Conservation (phyloP, 92 coral and sea anemone species). For the Zoanthus gigantus region DNA sequence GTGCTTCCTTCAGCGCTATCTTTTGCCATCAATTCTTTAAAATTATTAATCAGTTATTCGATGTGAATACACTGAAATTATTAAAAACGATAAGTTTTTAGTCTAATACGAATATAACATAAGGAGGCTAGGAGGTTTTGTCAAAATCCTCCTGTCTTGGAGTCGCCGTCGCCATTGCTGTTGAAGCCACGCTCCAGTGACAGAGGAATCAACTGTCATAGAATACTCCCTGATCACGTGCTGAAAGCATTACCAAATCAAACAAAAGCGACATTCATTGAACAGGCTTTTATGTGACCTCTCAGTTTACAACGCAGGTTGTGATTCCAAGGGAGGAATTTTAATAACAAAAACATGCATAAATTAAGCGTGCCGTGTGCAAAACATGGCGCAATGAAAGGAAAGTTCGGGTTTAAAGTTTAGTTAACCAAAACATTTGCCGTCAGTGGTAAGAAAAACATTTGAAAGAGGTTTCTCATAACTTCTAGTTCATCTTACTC, state of each 20-base stretch:
- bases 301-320: constrained; percentile 44
- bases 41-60: not conserved
- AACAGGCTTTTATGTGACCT: constrained; percentile 37
- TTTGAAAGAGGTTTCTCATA: not conserved
- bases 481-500: not conserved
- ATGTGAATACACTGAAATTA: not conserved
- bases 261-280: constrained; percentile 35
- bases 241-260: constrained; percentile 23
- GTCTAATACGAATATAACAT: not conserved
- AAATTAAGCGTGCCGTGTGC: constrained; percentile 54
- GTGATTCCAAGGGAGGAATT: constrained; percentile 43
- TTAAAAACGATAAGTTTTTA: not conserved
- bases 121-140: not conserved
- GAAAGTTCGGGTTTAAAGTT: constrained; percentile 10
- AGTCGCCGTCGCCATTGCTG: constrained; percentile 26
- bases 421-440: not conserved
- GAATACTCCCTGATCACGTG: constrained; percentile 46
- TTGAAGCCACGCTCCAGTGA: not conserved
- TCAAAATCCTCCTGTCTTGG: constrained; percentile 12
- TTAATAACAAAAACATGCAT: constrained; percentile 24
- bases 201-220: not conserved
- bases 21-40: not conserved
- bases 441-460: not conserved
- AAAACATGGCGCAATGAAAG: constrained; percentile 40
- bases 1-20: not conserved